phyloP scores from a whole-genome alignment of 2,797 vertebrate genomes.

The Telmatherina bonti region DNA sequence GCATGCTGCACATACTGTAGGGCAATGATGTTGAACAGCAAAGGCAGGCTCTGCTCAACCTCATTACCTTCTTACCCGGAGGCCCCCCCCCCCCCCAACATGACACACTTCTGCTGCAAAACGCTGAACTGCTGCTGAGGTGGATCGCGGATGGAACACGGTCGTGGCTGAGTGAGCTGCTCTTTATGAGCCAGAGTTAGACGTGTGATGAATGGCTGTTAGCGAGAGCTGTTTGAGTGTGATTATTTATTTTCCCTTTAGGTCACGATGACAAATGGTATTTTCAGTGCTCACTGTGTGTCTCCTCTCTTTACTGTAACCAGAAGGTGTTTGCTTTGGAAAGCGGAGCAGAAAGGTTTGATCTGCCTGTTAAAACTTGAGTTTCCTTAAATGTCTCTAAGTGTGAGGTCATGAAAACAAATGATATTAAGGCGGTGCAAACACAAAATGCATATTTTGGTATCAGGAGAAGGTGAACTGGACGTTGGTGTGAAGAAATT shows the following conservation, averaged over 20 bases:
- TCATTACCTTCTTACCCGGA: slow-evolving; percentile 68
- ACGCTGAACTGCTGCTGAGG: slow-evolving; percentile 48
- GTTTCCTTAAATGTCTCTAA: neutral
- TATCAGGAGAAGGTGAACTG: neutral
- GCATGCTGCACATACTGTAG: slow-evolving; percentile 55
- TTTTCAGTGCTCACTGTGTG: slow-evolving; percentile 38
- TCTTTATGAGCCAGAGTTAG: slow-evolving; percentile 28
- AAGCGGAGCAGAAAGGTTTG: neutral
- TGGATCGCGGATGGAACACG: slow-evolving; percentile 40
- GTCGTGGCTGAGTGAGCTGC: slow-evolving; percentile 28
- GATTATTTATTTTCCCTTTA: slow-evolving; percentile 56
- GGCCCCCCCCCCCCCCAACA: slow-evolving; percentile 40
- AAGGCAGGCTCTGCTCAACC: slow-evolving; percentile 62
- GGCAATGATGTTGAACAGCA: slow-evolving; percentile 50
- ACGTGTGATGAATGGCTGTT: slow-evolving; percentile 52
- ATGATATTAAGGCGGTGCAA: neutral
- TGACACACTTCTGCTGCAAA: slow-evolving; percentile 59
- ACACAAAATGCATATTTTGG: neutral
- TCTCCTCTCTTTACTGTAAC: slow-evolving; percentile 37
- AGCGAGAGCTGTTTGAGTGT: slow-evolving; percentile 45
- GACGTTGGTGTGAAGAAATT: neutral
- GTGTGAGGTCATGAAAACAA: neutral
- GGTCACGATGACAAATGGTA: slow-evolving; percentile 58
- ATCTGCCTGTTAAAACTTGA: neutral
- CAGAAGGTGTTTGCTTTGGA: slow-evolving; percentile 27